Evolutionary conservation across 2,888 invertebrate species (phyloP).

Genomic region (Euspilapteryx auroguttella): DNA sequence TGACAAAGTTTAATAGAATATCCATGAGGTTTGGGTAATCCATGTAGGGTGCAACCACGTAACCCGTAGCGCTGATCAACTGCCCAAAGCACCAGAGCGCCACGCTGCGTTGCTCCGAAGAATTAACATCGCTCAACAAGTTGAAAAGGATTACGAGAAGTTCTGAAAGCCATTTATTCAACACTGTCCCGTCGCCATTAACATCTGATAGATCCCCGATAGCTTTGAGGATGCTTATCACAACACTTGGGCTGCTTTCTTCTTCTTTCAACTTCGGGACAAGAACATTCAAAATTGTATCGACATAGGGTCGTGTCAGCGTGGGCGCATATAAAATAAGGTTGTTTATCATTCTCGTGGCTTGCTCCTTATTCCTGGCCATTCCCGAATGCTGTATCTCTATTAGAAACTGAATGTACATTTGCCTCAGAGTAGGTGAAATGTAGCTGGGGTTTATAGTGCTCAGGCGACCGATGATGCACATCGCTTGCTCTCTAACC

Average conservation of each 20-base stretch:
- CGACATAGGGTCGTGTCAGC: constrained; percentile 92
- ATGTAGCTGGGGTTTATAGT: constrained; percentile 97
- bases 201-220: constrained; percentile 96
- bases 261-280: constrained; percentile 90
- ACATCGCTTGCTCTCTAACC: constrained; percentile 90
- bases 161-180: constrained; percentile 88
- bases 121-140: constrained; percentile 92
- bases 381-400: constrained; percentile 95
- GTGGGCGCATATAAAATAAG: constrained; percentile 92
- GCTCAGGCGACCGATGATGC: constrained; percentile 89
- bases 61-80: constrained; percentile 93
- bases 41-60: constrained; percentile 92
- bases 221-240: constrained; percentile 86
- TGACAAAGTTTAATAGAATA: constrained; percentile 88
- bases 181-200: constrained; percentile 79
- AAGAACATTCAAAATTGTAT: constrained; percentile 86
- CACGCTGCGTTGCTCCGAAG: constrained; percentile 90
- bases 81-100: constrained; percentile 96
- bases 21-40: constrained; percentile 92
- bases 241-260: constrained; percentile 88
- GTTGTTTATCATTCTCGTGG: constrained; percentile 92
- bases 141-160: constrained; percentile 87
- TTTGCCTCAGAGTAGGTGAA: constrained; percentile 90
- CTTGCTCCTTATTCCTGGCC: constrained; percentile 94
- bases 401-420: constrained; percentile 87